Conservation (phyloP, 64 coral and sea anemone species). For the Montipora cactus region DNA sequence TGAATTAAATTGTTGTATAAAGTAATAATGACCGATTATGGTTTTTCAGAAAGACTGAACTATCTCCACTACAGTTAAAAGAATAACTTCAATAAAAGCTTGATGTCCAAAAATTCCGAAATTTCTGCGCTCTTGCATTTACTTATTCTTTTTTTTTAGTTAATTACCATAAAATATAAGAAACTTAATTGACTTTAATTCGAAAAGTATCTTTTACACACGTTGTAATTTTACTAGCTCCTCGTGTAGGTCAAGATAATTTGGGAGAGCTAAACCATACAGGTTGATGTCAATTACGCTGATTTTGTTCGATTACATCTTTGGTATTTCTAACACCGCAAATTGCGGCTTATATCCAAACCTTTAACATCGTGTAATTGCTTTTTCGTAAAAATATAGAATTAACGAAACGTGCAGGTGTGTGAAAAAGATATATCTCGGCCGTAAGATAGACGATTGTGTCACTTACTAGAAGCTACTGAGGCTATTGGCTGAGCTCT, state of each 20-base stretch:
- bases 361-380: conserved; percentile 40
- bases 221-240: not conserved
- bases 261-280: conserved; percentile 20
- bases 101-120: not conserved
- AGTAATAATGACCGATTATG: too few relatives aligned
- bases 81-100: too few relatives aligned
- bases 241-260: conserved; percentile 3
- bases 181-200: conserved; percentile 11
- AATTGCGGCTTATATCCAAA: conserved; percentile 23
- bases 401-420: conserved; percentile 21
- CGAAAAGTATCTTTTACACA: not conserved
- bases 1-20: too few relatives aligned
- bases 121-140: not conserved
- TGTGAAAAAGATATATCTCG: not conserved
- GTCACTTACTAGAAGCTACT: not conserved
- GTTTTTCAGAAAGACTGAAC: too few relatives aligned
- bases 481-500: not conserved
- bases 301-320: conserved; percentile 9
- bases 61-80: too few relatives aligned
- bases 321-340: conserved; percentile 24
- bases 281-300: conserved; percentile 20
- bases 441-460: not conserved
- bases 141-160: not conserved
- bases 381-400: conserved; percentile 16
- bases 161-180: not conserved